Conservation (phyloP, 2,888 invertebrate species). For the Aspidiotus destructor region DNA sequence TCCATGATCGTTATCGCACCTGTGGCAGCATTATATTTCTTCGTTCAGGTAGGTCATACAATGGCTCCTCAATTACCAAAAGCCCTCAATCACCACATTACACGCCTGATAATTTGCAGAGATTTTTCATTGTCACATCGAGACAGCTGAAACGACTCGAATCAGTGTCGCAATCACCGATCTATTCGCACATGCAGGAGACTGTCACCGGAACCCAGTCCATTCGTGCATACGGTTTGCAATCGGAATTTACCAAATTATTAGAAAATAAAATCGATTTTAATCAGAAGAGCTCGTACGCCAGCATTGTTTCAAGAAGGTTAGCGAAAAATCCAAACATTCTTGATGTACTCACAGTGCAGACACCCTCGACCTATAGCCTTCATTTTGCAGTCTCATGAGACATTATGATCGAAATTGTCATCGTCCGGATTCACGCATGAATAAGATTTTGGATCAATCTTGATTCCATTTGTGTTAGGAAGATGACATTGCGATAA, state of each 20-base stretch:
- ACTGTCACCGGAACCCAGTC: conserved; percentile 74
- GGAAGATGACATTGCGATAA: no score
- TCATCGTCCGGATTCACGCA: no score
- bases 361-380: neutral
- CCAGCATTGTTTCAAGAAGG: conserved; percentile 81
- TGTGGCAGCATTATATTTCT: conserved; percentile 69
- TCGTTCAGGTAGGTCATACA: conserved; percentile 50
- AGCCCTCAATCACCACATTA: no score
- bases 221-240: conserved; percentile 75
- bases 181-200: conserved; percentile 94
- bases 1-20: conserved; percentile 71
- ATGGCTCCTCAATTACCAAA: no score
- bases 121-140: conserved; percentile 89
- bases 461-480: no score
- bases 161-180: conserved; percentile 87
- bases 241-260: conserved; percentile 72
- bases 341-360: conserved; percentile 51
- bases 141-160: conserved; percentile 88
- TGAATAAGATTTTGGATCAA: no score
- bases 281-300: conserved; percentile 87
- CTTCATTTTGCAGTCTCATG: no score
- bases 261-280: conserved; percentile 83
- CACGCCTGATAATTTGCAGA: conserved; percentile 47
- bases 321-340: conserved; percentile 45
- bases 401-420: no score